Base-by-base conservation (phyloP, 2,113 vertebrate species). In the Leucopsar rothschildi region DNA sequence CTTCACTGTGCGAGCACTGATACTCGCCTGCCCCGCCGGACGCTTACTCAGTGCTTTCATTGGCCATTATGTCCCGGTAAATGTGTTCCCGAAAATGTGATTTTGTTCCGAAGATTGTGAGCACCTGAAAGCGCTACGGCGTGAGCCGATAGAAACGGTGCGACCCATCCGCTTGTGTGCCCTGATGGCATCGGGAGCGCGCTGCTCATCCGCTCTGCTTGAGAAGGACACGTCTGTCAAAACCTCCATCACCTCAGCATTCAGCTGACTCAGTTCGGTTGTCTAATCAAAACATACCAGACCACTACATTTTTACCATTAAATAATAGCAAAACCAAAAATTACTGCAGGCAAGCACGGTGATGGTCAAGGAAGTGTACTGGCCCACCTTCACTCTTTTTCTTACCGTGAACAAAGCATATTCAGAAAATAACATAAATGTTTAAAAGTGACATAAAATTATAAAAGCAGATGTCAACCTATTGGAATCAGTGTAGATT, bases 201-300 rank as follows among this genome's bases (percentile, higher is more conserved):
- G 0, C 25, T 13, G 60, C 3, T 1, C 56, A 1, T 8, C 50
- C 0, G 0, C 11, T 21, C 52, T 7, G 33, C 37, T 15, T 16
- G 44, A 6, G 29, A 33, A 5, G 2, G 1, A 7, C 31, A 0
- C 2, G 7, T 8, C n/a, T 7, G 16, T 28, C 60, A n/a, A 60
- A 45, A 11, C 1, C n/a, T 11, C 42, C 42, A 7, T 42, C 68
- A 3, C 10, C 15, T 21, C 7, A 11, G 8, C 47, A 3, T 42
- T 57, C n/a, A 19, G 18, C 22, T n/a, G 24, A 33, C 49, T 52
- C 9, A 2, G 27, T 23, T 65, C 0, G 0, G 69, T 42, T 60
- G 37, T 35, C 64, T 53, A 5, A 37, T 31, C 12, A 45, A 69
- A 77, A 39, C 37, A 18, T 40, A 29, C 9, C 37, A 37, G 40